Evolutionary conservation across 2,113 vertebrate species (phyloP).

Genomic region (Gobio gobio): DNA sequence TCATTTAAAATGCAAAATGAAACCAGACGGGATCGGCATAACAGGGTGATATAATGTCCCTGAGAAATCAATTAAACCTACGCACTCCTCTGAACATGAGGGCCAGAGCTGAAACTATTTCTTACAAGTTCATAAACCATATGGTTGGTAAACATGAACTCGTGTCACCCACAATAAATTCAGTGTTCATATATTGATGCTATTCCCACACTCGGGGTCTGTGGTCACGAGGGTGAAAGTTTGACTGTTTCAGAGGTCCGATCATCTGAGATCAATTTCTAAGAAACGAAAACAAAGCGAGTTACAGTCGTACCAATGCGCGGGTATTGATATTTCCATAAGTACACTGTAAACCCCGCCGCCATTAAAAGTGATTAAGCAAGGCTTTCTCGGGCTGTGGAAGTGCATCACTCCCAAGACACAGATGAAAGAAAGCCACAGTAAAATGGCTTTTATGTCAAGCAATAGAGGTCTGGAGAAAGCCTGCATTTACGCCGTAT

Average conservation of each 20-base stretch:
- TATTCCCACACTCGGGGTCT: neutral
- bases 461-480: slow-evolving; percentile 29
- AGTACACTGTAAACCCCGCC: slow-evolving; percentile 38
- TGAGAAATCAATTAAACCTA: slow-evolving; percentile 46
- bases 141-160: neutral
- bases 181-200: neutral
- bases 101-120: neutral
- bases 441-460: slow-evolving; percentile 45
- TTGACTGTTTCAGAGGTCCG: neutral
- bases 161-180: neutral
- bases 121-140: neutral
- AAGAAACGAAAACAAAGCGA: neutral
- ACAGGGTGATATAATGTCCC: slow-evolving; percentile 12
- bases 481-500: slow-evolving; percentile 5
- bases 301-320: neutral
- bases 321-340: slow-evolving; percentile 47
- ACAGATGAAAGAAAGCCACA: slow-evolving; percentile 44
- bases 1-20: slow-evolving; percentile 23
- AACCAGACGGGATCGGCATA: neutral
- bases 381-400: neutral
- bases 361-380: slow-evolving; percentile 49
- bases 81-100: neutral
- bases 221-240: neutral
- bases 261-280: neutral
- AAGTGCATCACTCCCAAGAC: slow-evolving; percentile 41